A percentile compares a stretch with the other conserved stretches of the same genome.
These are phyloP conservation scores for Beris morrisii DNA, from an alignment of 2,888 invertebrate species.

Conservation along the genomic window DNA sequence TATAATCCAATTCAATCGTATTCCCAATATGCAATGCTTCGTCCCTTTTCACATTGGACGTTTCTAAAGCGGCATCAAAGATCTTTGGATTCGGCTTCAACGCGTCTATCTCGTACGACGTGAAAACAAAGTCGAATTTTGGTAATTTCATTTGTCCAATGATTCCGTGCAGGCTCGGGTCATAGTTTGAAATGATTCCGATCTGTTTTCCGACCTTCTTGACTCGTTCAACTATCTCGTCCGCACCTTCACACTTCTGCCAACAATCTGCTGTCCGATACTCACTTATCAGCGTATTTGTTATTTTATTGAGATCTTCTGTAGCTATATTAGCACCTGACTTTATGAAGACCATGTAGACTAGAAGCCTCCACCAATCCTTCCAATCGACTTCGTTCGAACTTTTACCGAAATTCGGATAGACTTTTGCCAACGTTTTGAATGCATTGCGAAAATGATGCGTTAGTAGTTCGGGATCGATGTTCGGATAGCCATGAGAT, in stretches of 20 bases:
- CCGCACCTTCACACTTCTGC: constrained; percentile 65
- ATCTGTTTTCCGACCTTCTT: constrained; percentile 53
- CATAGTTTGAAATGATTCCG: constrained; percentile 89
- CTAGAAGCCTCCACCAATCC: constrained; percentile 75
- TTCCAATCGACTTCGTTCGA: constrained; percentile 64
- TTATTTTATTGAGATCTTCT: constrained; percentile 53
- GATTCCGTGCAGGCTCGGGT: constrained; percentile 73
- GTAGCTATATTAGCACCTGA: constrained; percentile 43
- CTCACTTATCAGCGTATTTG: constrained; percentile 64
- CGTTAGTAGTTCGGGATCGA: constrained; percentile 48
- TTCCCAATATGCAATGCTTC: constrained; percentile 86
- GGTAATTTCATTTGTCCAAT: constrained; percentile 65
- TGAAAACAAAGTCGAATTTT: constrained; percentile 76
- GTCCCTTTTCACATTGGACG: constrained; percentile 57
- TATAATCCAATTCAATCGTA: constrained; percentile 71
- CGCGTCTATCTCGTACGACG: constrained; percentile 73
- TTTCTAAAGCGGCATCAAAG: constrained; percentile 58
- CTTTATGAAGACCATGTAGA: constrained; percentile 47
- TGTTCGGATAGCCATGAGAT: constrained; percentile 60
- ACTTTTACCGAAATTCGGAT: constrained; percentile 78
- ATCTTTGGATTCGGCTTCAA: constrained; percentile 50
- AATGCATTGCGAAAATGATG: constrained; percentile 66
- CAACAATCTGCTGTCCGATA: constrained; percentile 75
- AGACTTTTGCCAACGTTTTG: constrained; percentile 62
- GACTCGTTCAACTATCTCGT: constrained; percentile 62